Evolutionary conservation across 2,888 invertebrate species (phyloP).

Genomic region (Nomada ruficornis): DNA sequence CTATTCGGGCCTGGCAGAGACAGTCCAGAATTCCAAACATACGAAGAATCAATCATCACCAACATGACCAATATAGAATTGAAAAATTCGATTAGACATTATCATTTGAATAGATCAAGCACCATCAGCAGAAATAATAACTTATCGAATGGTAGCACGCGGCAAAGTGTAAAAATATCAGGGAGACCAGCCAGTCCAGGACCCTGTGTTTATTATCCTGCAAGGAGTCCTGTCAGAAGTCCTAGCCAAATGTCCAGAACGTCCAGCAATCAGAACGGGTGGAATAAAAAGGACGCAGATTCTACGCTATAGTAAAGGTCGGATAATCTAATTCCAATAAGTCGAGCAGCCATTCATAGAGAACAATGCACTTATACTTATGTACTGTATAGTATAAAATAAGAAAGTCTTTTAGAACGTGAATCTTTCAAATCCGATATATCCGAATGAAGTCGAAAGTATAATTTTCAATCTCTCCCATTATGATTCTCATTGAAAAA

Average conservation of each 20-base stretch:
- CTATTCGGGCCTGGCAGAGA: slow-evolving; percentile 86
- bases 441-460: not conserved
- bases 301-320: slow-evolving; percentile 62
- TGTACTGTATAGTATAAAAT: not conserved
- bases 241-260: slow-evolving; percentile 75
- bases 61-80: slow-evolving; percentile 88
- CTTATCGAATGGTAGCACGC: slow-evolving; percentile 73
- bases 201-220: slow-evolving; percentile 86
- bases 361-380: not conserved
- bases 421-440: not conserved
- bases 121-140: slow-evolving; percentile 82
- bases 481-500: not conserved
- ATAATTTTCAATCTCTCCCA: not conserved
- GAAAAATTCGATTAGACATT: slow-evolving; percentile 88
- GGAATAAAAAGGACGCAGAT: slow-evolving; percentile 73
- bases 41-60: slow-evolving; percentile 93
- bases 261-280: slow-evolving; percentile 75
- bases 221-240: slow-evolving; percentile 79
- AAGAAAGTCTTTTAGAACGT: not conserved
- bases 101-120: slow-evolving; percentile 85
- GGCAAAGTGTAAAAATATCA: slow-evolving; percentile 73
- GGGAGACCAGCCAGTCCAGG: slow-evolving; percentile 84
- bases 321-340: slow-evolving; percentile 7
- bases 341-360: not conserved
- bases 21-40: slow-evolving; percentile 89